These are phyloP conservation scores for Tetranychus urticae DNA, from an alignment of 1,140 invertebrate species.

Conservation along the genomic window DNA sequence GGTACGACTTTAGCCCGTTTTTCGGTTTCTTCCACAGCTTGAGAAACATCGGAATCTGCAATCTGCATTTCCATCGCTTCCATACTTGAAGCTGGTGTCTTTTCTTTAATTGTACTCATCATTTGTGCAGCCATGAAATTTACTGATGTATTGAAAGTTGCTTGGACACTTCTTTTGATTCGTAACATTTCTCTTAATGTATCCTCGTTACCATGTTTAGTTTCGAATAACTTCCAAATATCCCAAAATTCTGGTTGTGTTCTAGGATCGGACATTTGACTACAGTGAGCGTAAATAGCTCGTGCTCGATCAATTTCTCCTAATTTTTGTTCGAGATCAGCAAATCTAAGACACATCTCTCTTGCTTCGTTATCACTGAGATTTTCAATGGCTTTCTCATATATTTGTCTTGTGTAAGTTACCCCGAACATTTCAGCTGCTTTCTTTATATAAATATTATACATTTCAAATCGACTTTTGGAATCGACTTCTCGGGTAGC, in stretches of 20 bases:
- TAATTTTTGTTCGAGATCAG: constrained; percentile 90
- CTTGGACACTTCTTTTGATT: constrained; percentile 89
- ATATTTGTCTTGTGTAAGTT: constrained; percentile 84
- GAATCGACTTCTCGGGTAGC: constrained; percentile 69
- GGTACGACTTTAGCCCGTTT: not conserved
- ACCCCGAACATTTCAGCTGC: constrained; percentile 92
- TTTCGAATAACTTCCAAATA: constrained; percentile 98
- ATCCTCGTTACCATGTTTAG: constrained; percentile 97
- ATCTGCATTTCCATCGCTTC: not conserved
- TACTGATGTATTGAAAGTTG: constrained; percentile 79
- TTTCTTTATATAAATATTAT: constrained; percentile 95
- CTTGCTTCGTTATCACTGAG: constrained; percentile 69
- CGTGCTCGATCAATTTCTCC: constrained; percentile 92
- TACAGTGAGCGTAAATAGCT: constrained; percentile 90
- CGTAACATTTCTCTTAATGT: constrained; percentile 97
- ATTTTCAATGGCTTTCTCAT: constrained; percentile 90
- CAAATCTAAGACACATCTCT: constrained; percentile 87
- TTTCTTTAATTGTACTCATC: constrained; percentile 38
- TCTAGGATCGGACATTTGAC: constrained; percentile 95
- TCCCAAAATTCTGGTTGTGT: constrained; percentile 74
- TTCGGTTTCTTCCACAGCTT: not conserved
- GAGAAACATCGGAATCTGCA: not conserved
- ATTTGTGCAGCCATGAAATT: constrained; percentile 79
- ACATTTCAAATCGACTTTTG: constrained; percentile 87
- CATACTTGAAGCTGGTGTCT: not conserved